These are phyloP conservation scores for Drosophila paracracens DNA, from an alignment of 2,888 invertebrate genomes.

Conservation along the genomic window DNA sequence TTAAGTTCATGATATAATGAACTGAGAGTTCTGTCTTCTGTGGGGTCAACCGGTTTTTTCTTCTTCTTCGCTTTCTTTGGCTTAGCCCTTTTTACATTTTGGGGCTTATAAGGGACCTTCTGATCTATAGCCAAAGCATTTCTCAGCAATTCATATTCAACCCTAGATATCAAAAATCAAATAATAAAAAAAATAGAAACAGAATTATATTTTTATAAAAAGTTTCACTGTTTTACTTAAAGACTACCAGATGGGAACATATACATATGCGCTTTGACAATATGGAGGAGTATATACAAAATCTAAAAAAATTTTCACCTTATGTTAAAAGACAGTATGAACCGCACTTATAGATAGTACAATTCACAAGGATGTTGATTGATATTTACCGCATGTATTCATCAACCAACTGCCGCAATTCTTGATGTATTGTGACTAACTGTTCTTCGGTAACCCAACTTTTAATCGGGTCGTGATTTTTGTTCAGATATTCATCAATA, in stretches of 20 bases:
- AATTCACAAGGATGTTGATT: not conserved
- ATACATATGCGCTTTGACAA: not conserved
- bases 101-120: slow-evolving; percentile 75
- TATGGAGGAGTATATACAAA: not conserved
- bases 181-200: not conserved
- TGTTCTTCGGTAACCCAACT: slow-evolving; percentile 85
- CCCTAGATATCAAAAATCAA: slow-evolving; percentile 57
- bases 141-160: slow-evolving; percentile 83
- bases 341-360: not conserved
- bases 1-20: slow-evolving; percentile 89
- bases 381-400: slow-evolving; percentile 82
- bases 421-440: slow-evolving; percentile 86
- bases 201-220: not conserved
- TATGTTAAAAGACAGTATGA: not conserved
- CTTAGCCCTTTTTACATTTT: slow-evolving; percentile 64
- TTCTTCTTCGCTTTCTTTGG: slow-evolving; percentile 81
- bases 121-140: slow-evolving; percentile 84
- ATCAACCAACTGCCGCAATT: slow-evolving; percentile 86
- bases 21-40: slow-evolving; percentile 87
- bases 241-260: not conserved
- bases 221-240: not conserved
- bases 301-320: not conserved
- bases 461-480: slow-evolving; percentile 78
- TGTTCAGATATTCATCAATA: slow-evolving; percentile 83
- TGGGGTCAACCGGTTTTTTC: slow-evolving; percentile 87